Conservation (phyloP, 2,797 vertebrate species). For the Sebastes hubbsi region DNA sequence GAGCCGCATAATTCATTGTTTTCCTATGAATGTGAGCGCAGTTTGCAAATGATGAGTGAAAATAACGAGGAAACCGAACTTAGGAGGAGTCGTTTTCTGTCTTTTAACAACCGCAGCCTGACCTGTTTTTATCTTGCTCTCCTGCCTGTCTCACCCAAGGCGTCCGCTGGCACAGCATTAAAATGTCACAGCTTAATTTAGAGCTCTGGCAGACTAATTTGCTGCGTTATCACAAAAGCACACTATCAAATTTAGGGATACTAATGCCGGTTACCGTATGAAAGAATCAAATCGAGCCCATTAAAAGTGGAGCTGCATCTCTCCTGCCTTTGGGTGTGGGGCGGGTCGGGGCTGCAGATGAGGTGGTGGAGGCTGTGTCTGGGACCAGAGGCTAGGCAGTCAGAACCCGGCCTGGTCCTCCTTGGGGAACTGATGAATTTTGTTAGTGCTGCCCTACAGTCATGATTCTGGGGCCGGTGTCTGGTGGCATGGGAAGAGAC, state of each 20-base stretch:
- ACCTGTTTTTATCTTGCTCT: slow-evolving; percentile 51
- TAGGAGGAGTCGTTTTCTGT: slow-evolving; percentile 16
- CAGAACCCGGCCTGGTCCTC: slow-evolving; percentile 47
- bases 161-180: slow-evolving; percentile 43
- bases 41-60: slow-evolving; percentile 18
- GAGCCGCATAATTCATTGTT: slow-evolving; percentile 2
- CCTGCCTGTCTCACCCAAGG: slow-evolving; percentile 39
- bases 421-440: slow-evolving; percentile 65
- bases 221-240: slow-evolving; percentile 51
- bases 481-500: slow-evolving; percentile 58
- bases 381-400: slow-evolving; percentile 51
- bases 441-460: slow-evolving; percentile 67
- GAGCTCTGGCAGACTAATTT: slow-evolving; percentile 52
- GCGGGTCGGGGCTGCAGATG: slow-evolving; percentile 28
- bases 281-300: slow-evolving; percentile 28
- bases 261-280: slow-evolving; percentile 36
- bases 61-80: slow-evolving; percentile 9
- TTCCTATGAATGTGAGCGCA: not conserved
- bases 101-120: slow-evolving; percentile 39
- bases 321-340: slow-evolving; percentile 26
- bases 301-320: slow-evolving; percentile 7
- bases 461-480: slow-evolving; percentile 61
- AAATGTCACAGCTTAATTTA: slow-evolving; percentile 71
- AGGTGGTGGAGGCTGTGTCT: slow-evolving; percentile 36
- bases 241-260: slow-evolving; percentile 48